Base-by-base conservation (phyloP, 1,140 invertebrate genomes). In the Leptoteleia sp. region DNA sequence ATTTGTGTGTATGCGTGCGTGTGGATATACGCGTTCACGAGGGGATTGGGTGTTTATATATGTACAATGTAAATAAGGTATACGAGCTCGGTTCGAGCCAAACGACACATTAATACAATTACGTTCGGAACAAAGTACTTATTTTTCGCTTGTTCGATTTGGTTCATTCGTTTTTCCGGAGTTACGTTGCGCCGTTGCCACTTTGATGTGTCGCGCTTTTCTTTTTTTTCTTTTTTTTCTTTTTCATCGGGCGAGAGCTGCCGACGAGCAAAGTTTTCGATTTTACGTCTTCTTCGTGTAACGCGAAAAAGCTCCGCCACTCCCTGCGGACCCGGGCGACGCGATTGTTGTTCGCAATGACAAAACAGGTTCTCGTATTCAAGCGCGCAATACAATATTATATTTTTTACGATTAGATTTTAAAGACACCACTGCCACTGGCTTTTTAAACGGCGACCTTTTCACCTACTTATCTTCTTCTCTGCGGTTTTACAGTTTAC, bases 21-120 rank as follows among this genome's bases (percentile, higher is more conserved):
- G 22, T 48, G 6, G 6, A 25, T 25, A 6, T 25, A 25, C 7
- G 50, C n/a, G 38, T 43, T 42, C 54, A 16, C 35, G 1, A 22
- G 6, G 15, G 33, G 40, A 33, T 42, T 70, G 75, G 70, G 45
- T 80, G 75, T 79, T 80, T 65, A 81, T 80, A 76, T 68, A 71
- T 77, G 64, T 81, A 82, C 70, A 79, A 76, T 83, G 82, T 83
- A 83, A 80, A 83, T 83, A 83, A 75, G 57, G 65, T 79, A 80
- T 78, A 76, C 70, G 59, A 64, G 67, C 67, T 76, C 78, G 57
- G 50, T 52, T 16, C 12, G 78, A 72, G 78, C 65, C 38, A 76
- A 61, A 55, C 59, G 67, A 72, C 54, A 13, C 62, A 67, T 73
- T 70, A 54, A 57, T 65, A 47, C 45, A 64, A 73, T 79, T 73